Evolutionary conservation across 2,888 invertebrate species (phyloP).

Genomic region (Agonum fuliginosum): DNA sequence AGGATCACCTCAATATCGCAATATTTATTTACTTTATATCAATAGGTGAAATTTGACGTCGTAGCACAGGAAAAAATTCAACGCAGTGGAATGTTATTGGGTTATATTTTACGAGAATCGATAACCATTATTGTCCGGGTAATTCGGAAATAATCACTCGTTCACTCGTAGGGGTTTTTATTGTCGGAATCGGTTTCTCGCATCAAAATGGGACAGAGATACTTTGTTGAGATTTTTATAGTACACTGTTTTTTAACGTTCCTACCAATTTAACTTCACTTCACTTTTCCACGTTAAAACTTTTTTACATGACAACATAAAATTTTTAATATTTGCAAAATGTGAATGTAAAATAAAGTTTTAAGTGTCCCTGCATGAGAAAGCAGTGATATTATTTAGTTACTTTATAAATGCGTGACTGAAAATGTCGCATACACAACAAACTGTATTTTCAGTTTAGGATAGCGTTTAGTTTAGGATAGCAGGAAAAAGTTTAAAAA

Average conservation of each 20-base stretch:
- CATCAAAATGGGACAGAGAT: constrained; percentile 10
- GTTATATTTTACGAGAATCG: constrained; percentile 40
- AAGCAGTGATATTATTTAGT: too few species aligned
- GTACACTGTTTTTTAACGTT: constrained; percentile 19
- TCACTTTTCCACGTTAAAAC: constrained; percentile 1
- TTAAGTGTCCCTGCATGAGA: not conserved
- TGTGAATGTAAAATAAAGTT: not conserved
- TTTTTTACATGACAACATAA: constrained; percentile 33
- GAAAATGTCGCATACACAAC: too few species aligned
- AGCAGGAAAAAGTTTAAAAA: too few species aligned
- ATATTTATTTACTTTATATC: not conserved
- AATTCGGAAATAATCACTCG: constrained; percentile 39
- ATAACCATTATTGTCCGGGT: constrained; percentile 28
- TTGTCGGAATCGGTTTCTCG: constrained; percentile 27
- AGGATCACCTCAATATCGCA: too few species aligned
- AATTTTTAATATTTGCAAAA: not conserved
- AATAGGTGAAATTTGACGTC: not conserved
- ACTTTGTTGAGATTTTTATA: constrained; percentile 36
- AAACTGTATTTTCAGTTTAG: too few species aligned
- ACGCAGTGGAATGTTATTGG: constrained; percentile 27
- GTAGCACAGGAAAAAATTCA: not conserved
- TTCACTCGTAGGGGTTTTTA: constrained; percentile 21
- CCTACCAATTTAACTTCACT: not conserved
- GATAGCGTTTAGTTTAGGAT: too few species aligned
- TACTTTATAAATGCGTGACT: too few species aligned